A percentile compares a stretch with the other conserved stretches of the same genome.
Conservation (phyloP, 2,113 vertebrate genomes). For the Muntiacus reevesi region DNA sequence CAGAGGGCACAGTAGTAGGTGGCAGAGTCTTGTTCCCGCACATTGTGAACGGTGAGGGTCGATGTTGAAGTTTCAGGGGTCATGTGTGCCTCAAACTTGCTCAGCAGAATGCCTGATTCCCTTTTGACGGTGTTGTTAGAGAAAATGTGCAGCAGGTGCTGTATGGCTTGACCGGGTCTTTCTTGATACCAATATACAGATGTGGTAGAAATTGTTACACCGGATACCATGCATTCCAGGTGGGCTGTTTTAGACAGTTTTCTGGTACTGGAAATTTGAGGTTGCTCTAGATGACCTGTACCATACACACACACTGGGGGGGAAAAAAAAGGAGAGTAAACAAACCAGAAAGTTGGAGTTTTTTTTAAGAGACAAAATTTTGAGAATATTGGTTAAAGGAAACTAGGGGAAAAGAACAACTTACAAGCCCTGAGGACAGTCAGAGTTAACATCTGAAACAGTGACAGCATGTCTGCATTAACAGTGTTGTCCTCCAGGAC, state of each 20-base stretch:
- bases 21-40: not conserved
- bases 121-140: accelerated
- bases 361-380: not conserved
- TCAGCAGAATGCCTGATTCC: accelerated
- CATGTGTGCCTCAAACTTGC: not conserved
- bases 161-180: not conserved
- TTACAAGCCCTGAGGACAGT: not conserved
- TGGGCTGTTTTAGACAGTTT: accelerated
- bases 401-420: not conserved
- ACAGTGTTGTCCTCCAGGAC: not conserved
- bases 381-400: not conserved
- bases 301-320: not conserved
- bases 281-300: not conserved
- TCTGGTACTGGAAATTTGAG: not conserved
- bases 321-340: not conserved
- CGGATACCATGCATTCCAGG: not conserved
- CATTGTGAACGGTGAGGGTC: not conserved
- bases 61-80: not conserved
- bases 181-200: not conserved
- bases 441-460: not conserved
- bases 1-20: not conserved
- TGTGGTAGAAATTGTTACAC: not conserved
- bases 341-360: not conserved
- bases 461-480: not conserved
- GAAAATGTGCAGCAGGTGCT: not conserved